Evolutionary conservation across 2,113 vertebrate species (phyloP).

Genomic region (Barbus barbus): DNA sequence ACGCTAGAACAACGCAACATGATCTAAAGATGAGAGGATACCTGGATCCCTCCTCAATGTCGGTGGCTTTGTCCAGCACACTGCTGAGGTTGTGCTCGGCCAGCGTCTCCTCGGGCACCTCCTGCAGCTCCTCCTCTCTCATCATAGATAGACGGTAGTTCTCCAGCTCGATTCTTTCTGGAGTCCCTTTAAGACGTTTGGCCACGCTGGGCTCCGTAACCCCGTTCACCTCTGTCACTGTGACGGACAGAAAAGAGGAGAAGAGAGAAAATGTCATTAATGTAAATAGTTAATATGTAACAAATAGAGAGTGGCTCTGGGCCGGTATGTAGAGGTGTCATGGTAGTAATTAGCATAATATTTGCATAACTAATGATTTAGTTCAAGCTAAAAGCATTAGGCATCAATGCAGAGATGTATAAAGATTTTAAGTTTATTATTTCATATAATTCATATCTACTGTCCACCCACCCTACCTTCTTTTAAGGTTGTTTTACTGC

Average conservation of each 20-base stretch:
- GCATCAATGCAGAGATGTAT: neutral
- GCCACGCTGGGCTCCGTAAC: conserved; percentile 87
- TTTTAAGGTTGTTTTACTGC: neutral
- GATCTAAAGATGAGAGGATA: conserved; percentile 50
- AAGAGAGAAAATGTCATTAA: neutral
- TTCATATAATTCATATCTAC: neutral
- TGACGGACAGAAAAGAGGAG: conserved; percentile 24
- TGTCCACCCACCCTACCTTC: neutral
- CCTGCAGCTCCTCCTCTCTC: conserved; percentile 89
- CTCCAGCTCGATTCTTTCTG: conserved; percentile 95
- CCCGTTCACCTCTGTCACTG: conserved; percentile 83
- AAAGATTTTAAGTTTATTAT: neutral
- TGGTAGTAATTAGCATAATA: neutral
- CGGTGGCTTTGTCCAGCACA: conserved; percentile 85
- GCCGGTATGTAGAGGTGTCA: neutral
- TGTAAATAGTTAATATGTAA: neutral
- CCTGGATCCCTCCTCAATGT: conserved; percentile 89
- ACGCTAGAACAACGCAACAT: neutral
- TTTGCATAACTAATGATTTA: neutral
- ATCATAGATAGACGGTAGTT: conserved; percentile 90
- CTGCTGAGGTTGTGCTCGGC: conserved; percentile 97
- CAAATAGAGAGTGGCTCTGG: neutral
- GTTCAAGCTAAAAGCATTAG: neutral
- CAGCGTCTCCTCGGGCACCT: conserved; percentile 94
- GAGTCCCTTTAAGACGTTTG: conserved; percentile 88